Conservation (phyloP, 2,888 invertebrate species). For the Alitta virens region DNA sequence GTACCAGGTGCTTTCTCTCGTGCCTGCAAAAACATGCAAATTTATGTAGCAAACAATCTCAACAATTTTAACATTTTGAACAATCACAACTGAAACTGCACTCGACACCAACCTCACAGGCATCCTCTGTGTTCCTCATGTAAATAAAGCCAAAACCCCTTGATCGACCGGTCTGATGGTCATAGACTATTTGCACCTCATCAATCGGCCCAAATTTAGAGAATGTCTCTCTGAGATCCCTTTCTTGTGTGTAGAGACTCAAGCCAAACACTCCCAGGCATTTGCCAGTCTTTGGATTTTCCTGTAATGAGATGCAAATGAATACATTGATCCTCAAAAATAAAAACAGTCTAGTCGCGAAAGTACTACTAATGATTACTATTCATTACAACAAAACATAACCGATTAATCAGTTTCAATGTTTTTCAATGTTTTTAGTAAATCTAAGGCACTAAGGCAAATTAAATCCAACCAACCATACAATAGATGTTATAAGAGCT, state of each 20-base stretch:
- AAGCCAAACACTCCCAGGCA: constrained; percentile 95
- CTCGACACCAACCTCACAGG: constrained; percentile 65
- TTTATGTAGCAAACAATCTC: neutral
- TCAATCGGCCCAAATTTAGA: constrained; percentile 89
- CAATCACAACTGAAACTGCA: too few species aligned
- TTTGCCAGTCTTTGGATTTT: constrained; percentile 81
- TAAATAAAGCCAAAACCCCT: constrained; percentile 97
- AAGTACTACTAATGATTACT: too few species aligned
- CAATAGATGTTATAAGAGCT: too few species aligned
- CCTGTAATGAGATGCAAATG: constrained; percentile 62
- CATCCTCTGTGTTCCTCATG: constrained; percentile 82
- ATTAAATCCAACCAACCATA: too few species aligned
- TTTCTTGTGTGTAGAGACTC: constrained; percentile 87
- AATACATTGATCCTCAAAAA: too few species aligned
- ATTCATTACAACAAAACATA: too few species aligned
- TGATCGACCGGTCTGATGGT: constrained; percentile 83
- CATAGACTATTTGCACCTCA: constrained; percentile 89
- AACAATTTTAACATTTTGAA: neutral
- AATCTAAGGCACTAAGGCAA: too few species aligned
- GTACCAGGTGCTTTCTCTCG: constrained; percentile 91
- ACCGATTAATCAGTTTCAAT: too few species aligned
- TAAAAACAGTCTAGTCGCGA: too few species aligned
- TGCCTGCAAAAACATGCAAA: constrained; percentile 60
- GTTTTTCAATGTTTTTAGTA: too few species aligned
- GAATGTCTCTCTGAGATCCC: constrained; percentile 88